Conservation (phyloP, 1,140 invertebrate genomes). For the Metaphire vulgaris region DNA sequence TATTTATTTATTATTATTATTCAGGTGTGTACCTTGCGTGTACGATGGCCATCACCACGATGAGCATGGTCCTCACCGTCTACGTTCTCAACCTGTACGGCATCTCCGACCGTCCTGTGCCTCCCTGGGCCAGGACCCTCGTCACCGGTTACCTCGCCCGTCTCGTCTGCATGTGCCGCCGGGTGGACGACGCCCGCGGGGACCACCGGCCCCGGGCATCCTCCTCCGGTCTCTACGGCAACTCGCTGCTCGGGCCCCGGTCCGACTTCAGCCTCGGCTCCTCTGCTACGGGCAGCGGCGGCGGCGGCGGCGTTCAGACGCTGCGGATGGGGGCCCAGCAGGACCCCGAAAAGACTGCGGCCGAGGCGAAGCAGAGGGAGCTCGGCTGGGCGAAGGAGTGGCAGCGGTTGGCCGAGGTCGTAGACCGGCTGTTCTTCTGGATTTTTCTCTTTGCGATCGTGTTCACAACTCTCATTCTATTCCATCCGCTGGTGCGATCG, state of each 20-base stretch:
- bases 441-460: slow-evolving; percentile 28
- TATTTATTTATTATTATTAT: no score
- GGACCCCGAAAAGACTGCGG: background rate
- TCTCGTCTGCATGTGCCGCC: slow-evolving; percentile 1
- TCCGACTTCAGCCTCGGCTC: background rate
- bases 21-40: slow-evolving; percentile 30
- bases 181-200: no score
- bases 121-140: slow-evolving; percentile 20
- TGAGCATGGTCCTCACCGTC: slow-evolving; percentile 31
- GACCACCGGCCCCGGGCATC: background rate
- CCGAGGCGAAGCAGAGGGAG: slow-evolving; percentile 17
- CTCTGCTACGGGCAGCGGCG: no score
- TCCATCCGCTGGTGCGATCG: slow-evolving; percentile 27
- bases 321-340: no score
- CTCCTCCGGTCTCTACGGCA: background rate
- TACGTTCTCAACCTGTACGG: slow-evolving; percentile 31
- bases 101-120: slow-evolving; percentile 29
- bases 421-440: slow-evolving; percentile 32
- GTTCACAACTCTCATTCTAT: slow-evolving; percentile 26
- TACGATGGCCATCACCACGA: slow-evolving; percentile 31
- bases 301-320: no score
- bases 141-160: slow-evolving; percentile 18
- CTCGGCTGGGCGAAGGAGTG: slow-evolving; percentile 29
- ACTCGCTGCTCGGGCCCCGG: no score
- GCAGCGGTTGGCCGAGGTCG: slow-evolving; percentile 27